These are phyloP conservation scores for Stegana nigrithorax DNA, from an alignment of 2,888 invertebrate species.

Conservation along the genomic window DNA sequence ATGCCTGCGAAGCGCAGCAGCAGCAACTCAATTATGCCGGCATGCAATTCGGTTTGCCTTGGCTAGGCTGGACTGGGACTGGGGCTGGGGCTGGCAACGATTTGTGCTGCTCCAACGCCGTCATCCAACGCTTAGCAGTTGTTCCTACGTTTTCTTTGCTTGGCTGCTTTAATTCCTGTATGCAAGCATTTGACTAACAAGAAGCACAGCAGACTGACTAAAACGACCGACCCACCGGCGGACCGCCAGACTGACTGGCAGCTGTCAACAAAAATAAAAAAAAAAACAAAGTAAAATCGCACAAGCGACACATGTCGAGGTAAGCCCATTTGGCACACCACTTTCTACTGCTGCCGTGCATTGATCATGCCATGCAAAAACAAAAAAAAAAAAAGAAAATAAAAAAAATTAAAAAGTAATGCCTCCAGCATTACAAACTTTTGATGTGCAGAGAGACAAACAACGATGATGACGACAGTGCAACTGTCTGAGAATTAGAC, in stretches of 20 bases:
- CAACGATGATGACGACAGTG: neutral
- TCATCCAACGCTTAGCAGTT: neutral
- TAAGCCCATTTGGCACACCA: neutral
- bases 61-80: too few relatives aligned
- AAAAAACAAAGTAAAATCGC: neutral
- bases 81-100: neutral
- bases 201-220: neutral
- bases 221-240: neutral
- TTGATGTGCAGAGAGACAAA: neutral
- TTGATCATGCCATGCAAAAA: neutral
- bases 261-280: too few relatives aligned
- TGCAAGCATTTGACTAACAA: neutral
- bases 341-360: neutral
- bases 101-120: neutral
- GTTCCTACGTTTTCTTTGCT: neutral
- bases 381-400: neutral
- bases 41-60: conserved; percentile 16
- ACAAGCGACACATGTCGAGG: neutral
- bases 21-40: conserved; percentile 9
- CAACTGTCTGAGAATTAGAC: neutral
- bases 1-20: neutral
- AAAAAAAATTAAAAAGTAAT: too few relatives aligned
- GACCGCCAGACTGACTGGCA: too few relatives aligned
- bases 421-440: too few relatives aligned
- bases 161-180: conserved; percentile 6